phyloP scores from a whole-genome alignment of 1,140 invertebrate species.

The Harlomillsia oculata region DNA sequence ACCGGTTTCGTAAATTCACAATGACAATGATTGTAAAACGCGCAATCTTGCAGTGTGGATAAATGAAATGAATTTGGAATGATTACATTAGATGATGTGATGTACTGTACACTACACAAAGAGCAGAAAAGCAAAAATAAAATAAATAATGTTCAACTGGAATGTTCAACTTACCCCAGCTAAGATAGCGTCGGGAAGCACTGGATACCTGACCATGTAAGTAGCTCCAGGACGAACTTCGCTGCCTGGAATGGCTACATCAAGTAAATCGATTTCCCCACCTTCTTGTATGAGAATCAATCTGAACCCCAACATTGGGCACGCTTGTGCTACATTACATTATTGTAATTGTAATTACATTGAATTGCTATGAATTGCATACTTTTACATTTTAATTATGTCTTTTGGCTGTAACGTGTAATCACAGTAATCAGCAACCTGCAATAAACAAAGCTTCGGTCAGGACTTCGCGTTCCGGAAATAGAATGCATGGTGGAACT shows the following conservation, averaged over 20 bases:
- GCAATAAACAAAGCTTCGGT: neutral
- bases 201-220: slow-evolving; percentile 3
- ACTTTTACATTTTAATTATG: neutral
- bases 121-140: too few species aligned
- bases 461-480: neutral
- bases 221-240: neutral
- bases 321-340: neutral
- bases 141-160: too few species aligned
- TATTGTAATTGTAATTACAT: neutral
- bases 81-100: too few species aligned
- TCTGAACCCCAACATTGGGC: neutral
- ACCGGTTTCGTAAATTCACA: too few species aligned
- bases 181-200: neutral
- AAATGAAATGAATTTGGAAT: too few species aligned
- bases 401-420: neutral
- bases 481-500: neutral
- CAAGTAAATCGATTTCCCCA: neutral
- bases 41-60: too few species aligned
- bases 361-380: neutral
- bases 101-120: too few species aligned
- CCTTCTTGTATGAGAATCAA: neutral
- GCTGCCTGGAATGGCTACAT: neutral
- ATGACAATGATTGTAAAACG: too few species aligned
- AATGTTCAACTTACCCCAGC: neutral
- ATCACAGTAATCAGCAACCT: neutral